Percentiles rank a stretch among this genome's conserved stretches.
These are phyloP conservation scores for Helogale parvula DNA, from an alignment of 2,113 vertebrate species.

Conservation along the genomic window DNA sequence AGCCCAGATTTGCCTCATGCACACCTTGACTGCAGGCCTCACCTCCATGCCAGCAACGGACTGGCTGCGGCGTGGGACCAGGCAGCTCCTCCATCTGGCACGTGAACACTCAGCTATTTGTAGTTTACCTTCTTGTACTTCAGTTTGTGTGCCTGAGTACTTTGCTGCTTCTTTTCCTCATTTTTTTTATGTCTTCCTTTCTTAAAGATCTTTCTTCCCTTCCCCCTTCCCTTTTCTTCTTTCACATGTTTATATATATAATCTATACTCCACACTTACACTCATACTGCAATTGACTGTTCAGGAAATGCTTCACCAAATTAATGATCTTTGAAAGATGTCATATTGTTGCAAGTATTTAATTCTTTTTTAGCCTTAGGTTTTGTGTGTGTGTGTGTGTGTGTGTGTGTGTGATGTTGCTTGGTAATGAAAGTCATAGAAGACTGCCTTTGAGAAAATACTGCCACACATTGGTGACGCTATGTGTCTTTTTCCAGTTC, in stretches of 20 bases:
- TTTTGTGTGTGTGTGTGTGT: background rate
- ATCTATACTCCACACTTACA: background rate
- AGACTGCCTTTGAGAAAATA: background rate
- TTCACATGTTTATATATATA: background rate
- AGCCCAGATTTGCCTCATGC: background rate
- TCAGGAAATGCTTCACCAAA: background rate
- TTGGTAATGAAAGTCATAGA: background rate
- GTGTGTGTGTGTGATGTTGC: background rate
- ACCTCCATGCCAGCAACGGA: background rate
- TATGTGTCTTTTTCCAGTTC: background rate
- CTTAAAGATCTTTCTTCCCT: background rate
- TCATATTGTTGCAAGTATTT: background rate
- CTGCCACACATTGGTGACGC: background rate
- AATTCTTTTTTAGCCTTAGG: background rate
- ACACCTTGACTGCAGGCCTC: background rate
- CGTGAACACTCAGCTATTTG: background rate
- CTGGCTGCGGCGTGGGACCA: background rate
- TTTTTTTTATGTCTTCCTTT: background rate
- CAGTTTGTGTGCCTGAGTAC: background rate
- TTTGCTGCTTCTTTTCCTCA: background rate
- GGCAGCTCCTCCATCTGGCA: background rate
- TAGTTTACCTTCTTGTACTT: background rate
- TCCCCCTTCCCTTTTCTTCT: background rate
- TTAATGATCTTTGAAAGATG: background rate
- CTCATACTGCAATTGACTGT: background rate